Evolutionary conservation across 2,888 invertebrate genomes (phyloP).

Genomic region (Atethmia centrago): DNA sequence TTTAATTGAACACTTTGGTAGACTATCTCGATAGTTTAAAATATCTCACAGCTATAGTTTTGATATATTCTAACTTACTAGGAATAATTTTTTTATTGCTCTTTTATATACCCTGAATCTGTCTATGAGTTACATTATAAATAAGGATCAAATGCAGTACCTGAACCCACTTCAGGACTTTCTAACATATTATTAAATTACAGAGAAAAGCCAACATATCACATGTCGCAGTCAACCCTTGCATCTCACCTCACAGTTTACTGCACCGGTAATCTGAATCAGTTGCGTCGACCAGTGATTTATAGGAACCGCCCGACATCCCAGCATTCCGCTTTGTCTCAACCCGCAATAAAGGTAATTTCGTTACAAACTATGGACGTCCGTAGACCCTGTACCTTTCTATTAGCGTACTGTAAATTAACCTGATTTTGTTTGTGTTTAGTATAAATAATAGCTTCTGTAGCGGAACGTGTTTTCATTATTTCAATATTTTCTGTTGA

Average conservation of each 20-base stretch:
- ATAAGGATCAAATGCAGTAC: not conserved
- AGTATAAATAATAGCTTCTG: slow-evolving; percentile 44
- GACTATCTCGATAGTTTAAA: not conserved
- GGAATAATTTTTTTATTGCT: not conserved
- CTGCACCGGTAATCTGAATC: slow-evolving; percentile 86
- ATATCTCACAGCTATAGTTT: not conserved
- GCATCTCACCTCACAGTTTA: slow-evolving; percentile 71
- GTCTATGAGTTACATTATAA: not conserved
- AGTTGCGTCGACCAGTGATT: slow-evolving; percentile 86
- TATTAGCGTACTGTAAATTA: slow-evolving; percentile 60
- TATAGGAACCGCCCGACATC: slow-evolving; percentile 82
- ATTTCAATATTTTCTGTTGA: not conserved
- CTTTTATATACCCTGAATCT: not conserved
- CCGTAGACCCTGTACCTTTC: slow-evolving; percentile 63
- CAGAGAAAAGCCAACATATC: slow-evolving; percentile 34
- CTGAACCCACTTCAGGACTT: not conserved
- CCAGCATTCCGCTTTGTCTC: slow-evolving; percentile 80
- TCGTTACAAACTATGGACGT: slow-evolving; percentile 74
- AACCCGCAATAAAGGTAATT: slow-evolving; percentile 84
- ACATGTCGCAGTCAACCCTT: slow-evolving; percentile 43
- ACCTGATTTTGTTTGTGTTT: slow-evolving; percentile 45
- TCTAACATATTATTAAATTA: slow-evolving; percentile 21
- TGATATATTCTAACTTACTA: too few species aligned
- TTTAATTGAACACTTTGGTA: slow-evolving; percentile 7
- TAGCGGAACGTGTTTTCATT: slow-evolving; percentile 19